Base-by-base conservation (phyloP, 2,113 vertebrate genomes). In the Petrocephalus microphthalmus region DNA sequence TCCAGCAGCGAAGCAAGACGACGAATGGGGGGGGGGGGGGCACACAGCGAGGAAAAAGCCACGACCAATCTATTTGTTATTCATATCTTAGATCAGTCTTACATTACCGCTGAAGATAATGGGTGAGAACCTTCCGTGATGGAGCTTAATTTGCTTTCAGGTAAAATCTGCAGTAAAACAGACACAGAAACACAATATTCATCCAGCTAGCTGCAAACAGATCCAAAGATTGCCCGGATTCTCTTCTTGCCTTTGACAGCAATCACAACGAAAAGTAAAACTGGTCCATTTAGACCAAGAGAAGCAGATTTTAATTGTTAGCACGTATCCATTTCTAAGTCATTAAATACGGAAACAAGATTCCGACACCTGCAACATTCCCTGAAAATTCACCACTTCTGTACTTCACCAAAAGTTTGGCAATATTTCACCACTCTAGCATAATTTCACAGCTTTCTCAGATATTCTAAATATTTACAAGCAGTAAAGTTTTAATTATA, bases 391-490 rank as follows among this genome's bases (percentile, higher is more conserved):
- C 33, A 17, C 33, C 7, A 74, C 71, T 20, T 15, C 71, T 17
- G 17, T 42, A 19, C 17, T 29, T 7, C 33, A 19, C 33, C 33
- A 78, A 15, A 11, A 42, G 29, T 42, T 78, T 78, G 71, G 29
- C 71, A 78, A 78, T 7, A 78, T 78, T 78, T 78, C 71, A 78
- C 25, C 33, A 42, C 33, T 42, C 29, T 4, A 78, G 71, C 33
- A 42, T 78, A 78, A 78, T 78, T 78, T 78, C 71, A 67, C 60
- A 78, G 71, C 33, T 78, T 78, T 78, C 71, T 78, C 33, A 20
- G 71, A 78, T 42, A 42, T 78, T 78, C 71, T 42, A 78, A 78
- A 78, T 78, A 78, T 78, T 78, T 78, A 78, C 71, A 78, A 78
- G 29, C 33, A 42, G 71, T 42, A 78, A 78, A 78, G 33, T 78